These are phyloP conservation scores for Drosophila pseudoananassae DNA, from an alignment of 1,140 invertebrate genomes.

Conservation along the genomic window DNA sequence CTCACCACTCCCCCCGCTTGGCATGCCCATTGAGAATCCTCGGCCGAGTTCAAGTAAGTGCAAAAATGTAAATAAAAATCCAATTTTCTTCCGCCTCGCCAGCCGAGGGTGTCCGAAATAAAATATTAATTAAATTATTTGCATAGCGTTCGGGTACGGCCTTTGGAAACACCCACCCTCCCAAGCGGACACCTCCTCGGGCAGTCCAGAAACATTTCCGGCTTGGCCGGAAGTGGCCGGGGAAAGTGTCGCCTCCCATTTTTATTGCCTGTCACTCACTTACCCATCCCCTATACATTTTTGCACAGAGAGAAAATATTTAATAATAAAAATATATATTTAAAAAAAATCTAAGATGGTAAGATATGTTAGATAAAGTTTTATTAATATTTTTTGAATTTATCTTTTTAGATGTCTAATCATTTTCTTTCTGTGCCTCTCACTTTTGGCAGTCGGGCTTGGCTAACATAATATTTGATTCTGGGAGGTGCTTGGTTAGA, in stretches of 20 bases:
- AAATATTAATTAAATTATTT: constrained; percentile 81
- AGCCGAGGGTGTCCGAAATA: constrained; percentile 39
- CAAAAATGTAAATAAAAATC: constrained; percentile 62
- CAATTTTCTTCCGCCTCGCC: constrained; percentile 44
- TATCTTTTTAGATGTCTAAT: neutral
- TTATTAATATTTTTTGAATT: neutral
- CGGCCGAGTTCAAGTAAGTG: constrained; percentile 49
- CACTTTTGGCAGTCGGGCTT: constrained; percentile 7
- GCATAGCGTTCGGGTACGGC: constrained; percentile 45
- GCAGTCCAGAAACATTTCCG: constrained; percentile 38
- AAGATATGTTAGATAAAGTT: neutral
- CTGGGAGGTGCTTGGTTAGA: constrained; percentile 4
- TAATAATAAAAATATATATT: neutral
- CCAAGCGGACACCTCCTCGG: neutral
- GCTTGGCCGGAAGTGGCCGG: constrained; percentile 39
- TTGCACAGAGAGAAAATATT: neutral
- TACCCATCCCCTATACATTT: neutral
- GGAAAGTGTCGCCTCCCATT: constrained; percentile 43
- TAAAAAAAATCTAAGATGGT: neutral
- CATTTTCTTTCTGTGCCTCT: neutral
- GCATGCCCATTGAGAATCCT: constrained; percentile 21
- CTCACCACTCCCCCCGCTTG: neutral
- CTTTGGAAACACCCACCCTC: neutral
- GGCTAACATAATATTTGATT: constrained; percentile 41
- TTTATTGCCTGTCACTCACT: constrained; percentile 52